Conservation (phyloP, 2,888 invertebrate species). For the Drosophila greeni region DNA sequence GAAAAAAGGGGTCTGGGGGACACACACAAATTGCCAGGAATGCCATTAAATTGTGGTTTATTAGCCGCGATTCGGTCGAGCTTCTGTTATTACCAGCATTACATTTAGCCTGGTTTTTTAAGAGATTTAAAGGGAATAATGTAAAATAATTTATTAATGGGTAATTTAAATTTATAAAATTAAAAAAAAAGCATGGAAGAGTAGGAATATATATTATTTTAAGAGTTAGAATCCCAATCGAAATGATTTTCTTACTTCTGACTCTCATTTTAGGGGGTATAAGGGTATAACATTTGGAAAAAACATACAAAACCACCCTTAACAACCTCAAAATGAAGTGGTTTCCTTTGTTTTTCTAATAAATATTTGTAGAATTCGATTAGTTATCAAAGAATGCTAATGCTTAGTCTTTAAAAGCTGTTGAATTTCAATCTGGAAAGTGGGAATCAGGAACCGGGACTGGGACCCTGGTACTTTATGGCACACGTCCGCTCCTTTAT, state of each 20-base stretch:
- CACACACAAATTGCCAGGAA: constrained; percentile 73
- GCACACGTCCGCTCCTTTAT: constrained; percentile 69
- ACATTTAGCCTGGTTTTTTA: background rate
- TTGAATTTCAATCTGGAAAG: constrained; percentile 40
- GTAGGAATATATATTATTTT: too few species aligned
- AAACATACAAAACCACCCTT: background rate
- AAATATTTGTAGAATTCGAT: constrained; percentile 3
- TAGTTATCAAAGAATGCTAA: constrained; percentile 4
- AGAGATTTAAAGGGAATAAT: background rate
- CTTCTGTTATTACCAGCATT: constrained; percentile 3
- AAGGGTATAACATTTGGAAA: too few species aligned
- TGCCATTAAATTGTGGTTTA: constrained; percentile 49
- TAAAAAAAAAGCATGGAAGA: too few species aligned
- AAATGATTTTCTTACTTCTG: too few species aligned
- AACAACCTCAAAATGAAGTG: background rate
- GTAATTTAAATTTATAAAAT: too few species aligned
- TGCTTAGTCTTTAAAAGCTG: constrained; percentile 14
- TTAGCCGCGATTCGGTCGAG: constrained; percentile 60
- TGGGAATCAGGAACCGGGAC: background rate
- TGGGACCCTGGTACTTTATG: constrained; percentile 14
- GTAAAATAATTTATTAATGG: background rate
- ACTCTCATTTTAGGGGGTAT: too few species aligned
- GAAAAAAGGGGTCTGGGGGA: constrained; percentile 55
- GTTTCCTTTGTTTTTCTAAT: background rate
- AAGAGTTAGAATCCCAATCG: too few species aligned